Evolutionary conservation across 1,140 invertebrate species (phyloP), one percentile per base, ranked within the genome.

Genomic region (Cydia fagiglandana): DNA sequence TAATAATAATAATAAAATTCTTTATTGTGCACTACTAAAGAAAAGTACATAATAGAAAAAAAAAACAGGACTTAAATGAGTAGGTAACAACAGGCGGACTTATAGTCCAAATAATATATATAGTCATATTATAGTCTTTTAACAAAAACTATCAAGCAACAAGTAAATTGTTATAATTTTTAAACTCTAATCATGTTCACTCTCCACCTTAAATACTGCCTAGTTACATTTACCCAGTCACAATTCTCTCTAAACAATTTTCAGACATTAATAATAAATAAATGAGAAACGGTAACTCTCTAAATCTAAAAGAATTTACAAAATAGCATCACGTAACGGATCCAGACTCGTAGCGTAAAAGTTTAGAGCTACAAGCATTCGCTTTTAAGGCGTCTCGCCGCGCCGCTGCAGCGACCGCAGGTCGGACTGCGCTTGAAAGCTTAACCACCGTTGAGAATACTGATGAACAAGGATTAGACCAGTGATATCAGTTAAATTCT

Each of bases 331-430:
- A 38, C 66, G 66, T 38, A 41, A 41, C 66, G 66, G 66, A 70
- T 70, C 38, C 66, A 61, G 10, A 38, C 34, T 70, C 66, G 30
- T 20, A 24, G 64, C 64, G 38, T 70, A 45, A 70, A 81, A 81
- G 73, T 81, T 81, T 75, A 79, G 74, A 78, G 76, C 61, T 74
- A 79, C 80, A 81, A 75, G 80, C 73, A 79, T 79, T 76, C 75
- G 80, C 80, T 81, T 79, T 81, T 79, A 81, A 73, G 47, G 75
- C 56, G 24, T 64, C 38, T 1, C 28, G 64, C 64, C 20, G 34
- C 4, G 24, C 70, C 75, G 73, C 66, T 75, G 80, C 76, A 75
- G 17, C 80, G 45, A 15, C 77, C 64, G 4, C 64, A 6, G n/a
- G 5, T 45, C 34, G 4, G 66, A 41, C 30, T 17, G 66, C 15